Base-by-base conservation (phyloP, 1,140 invertebrate species). In the Choristoneura fumiferana region DNA sequence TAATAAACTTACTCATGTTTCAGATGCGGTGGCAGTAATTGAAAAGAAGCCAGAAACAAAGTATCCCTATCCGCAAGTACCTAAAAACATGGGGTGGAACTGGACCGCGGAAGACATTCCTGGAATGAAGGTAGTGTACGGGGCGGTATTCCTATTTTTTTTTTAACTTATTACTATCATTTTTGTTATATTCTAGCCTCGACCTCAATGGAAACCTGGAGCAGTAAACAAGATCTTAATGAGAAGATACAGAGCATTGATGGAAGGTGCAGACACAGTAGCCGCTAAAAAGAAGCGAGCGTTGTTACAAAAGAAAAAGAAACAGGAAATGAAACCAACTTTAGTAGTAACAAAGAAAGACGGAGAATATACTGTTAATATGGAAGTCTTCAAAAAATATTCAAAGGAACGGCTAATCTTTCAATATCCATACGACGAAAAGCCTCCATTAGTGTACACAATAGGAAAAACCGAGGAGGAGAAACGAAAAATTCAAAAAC, bases 341-440 rank as follows among this genome's bases (percentile, higher is more conserved):
- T 58, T 89, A 45, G 55, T 82, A 34, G 80, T 89, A 6, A 80
- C 75, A 49, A 89, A 89, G 62, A 57, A 70, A 49, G 81, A 81
- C 18, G 85, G 85, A 14, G 85, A 88, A 69, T 88, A 83, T 56
- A 82, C 76, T 22, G 86, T 89, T 17, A 76, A 83, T 52, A 89
- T 89, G 86, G 86, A 89, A 65, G 81, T 87, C 0, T 86, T 89
- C 53, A 87, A 87, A 39, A 83, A 86, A 59, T 89, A 79, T 71
- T 87, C 86, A 12, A 89, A 82, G 55, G 82, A 87, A 61, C 62
- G 86, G 52, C 69, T 87, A 4, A 4, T 78, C 13, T 80, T 76
- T 45, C 84, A 89, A 67, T 84, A 84, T 67, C 86, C 86, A 4
- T 89, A 84, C 37, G 86, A 89, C 35, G 86, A 89, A 45, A 86